A percentile compares a stretch with the other conserved stretches of the same genome.
Evolutionary conservation across 2,888 invertebrate species (phyloP).

Genomic region (Argyresthia goedartella): DNA sequence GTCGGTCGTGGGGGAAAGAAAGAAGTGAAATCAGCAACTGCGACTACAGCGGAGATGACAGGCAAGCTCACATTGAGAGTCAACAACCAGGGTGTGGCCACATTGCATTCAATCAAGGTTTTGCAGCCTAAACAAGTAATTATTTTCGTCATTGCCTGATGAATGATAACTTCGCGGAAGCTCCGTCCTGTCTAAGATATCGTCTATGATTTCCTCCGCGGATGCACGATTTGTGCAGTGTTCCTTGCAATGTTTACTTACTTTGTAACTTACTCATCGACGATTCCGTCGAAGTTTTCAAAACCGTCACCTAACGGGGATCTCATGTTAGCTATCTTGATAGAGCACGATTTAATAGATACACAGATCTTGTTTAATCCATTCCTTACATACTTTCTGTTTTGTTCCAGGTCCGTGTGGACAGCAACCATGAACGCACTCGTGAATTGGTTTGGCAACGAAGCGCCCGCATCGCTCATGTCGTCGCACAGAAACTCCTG

Average conservation of each 20-base stretch:
- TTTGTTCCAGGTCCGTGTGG: constrained; percentile 82
- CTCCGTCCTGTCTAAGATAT: too few species aligned
- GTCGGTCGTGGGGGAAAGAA: constrained; percentile 84
- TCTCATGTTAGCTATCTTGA: too few species aligned
- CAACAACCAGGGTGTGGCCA: constrained; percentile 84
- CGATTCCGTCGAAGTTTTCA: too few species aligned
- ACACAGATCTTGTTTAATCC: too few species aligned
- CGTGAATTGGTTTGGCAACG: constrained; percentile 87
- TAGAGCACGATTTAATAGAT: too few species aligned
- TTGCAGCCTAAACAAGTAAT: constrained; percentile 88
- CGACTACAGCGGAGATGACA: constrained; percentile 88
- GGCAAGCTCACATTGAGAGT: constrained; percentile 84
- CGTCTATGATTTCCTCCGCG: too few species aligned
- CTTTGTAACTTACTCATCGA: too few species aligned
- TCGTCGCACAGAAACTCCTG: constrained; percentile 84
- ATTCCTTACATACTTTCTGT: not conserved
- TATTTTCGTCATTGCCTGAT: not conserved
- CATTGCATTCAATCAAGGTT: constrained; percentile 86
- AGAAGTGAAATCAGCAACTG: constrained; percentile 87
- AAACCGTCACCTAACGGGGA: too few species aligned
- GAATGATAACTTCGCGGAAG: too few species aligned
- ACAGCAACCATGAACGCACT: constrained; percentile 88
- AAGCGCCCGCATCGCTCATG: constrained; percentile 85
- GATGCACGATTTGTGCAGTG: too few species aligned
- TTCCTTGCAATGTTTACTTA: too few species aligned